These are phyloP conservation scores for Phortica okadai DNA, from an alignment of 2,888 invertebrate species.

Conservation along the genomic window DNA sequence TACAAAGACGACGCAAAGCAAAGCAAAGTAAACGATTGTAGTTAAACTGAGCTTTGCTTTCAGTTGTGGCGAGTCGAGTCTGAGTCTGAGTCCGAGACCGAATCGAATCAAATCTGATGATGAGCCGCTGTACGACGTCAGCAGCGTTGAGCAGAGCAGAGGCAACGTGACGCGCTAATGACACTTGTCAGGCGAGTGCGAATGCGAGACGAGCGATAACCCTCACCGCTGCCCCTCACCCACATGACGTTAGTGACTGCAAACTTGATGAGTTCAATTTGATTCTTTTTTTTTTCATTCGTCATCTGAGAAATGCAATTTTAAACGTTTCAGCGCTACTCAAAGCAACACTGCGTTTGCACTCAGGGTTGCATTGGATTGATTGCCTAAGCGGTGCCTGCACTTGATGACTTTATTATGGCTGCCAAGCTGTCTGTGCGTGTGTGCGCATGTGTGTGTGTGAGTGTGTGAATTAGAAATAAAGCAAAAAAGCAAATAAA, in stretches of 20 bases:
- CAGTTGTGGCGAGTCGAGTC: no score
- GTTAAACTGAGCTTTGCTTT: neutral
- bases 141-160: slow-evolving; percentile 14
- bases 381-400: slow-evolving; percentile 57
- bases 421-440: slow-evolving; percentile 29
- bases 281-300: slow-evolving; percentile 28
- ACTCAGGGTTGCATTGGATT: slow-evolving; percentile 36
- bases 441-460: neutral
- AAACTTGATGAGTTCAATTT: no score
- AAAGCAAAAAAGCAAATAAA: neutral
- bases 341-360: slow-evolving; percentile 41
- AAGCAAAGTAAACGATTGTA: neutral
- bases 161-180: slow-evolving; percentile 67
- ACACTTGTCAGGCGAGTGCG: slow-evolving; percentile 52
- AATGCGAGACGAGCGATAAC: neutral
- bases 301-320: slow-evolving; percentile 66
- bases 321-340: slow-evolving; percentile 56
- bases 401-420: slow-evolving; percentile 64
- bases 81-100: no score
- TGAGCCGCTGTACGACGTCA: slow-evolving; percentile 20
- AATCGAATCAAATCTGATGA: slow-evolving; percentile 36
- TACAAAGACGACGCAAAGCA: slow-evolving; percentile 58
- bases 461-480: neutral
- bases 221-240: neutral
- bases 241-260: no score